Conservation (phyloP, 2,113 vertebrate genomes). For the Oncorhynchus clarkii region DNA sequence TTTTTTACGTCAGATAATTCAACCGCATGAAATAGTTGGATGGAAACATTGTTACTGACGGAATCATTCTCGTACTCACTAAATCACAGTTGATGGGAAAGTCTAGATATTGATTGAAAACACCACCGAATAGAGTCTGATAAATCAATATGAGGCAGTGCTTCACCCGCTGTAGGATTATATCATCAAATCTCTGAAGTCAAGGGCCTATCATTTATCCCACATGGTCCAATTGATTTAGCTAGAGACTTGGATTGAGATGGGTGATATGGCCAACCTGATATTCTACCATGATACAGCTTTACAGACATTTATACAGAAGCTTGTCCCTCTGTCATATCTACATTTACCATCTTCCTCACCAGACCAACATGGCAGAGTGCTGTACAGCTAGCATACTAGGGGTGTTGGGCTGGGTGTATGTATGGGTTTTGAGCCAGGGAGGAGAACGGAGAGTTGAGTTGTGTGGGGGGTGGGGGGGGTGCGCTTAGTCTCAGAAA, state of each 20-base stretch:
- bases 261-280: not conserved
- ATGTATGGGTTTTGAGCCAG: not conserved
- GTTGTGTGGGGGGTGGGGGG: not conserved
- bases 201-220: not conserved
- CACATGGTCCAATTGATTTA: not conserved
- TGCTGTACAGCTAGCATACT: not conserved
- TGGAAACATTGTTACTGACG: too few relatives aligned
- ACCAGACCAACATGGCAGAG: not conserved
- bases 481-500: not conserved
- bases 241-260: not conserved
- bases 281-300: not conserved
- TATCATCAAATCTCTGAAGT: not conserved
- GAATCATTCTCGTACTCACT: too few relatives aligned
- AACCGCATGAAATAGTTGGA: too few relatives aligned
- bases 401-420: slow-evolving; percentile 1
- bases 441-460: too few relatives aligned
- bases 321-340: not conserved
- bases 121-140: not conserved
- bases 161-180: not conserved
- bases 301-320: not conserved
- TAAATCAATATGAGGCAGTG: not conserved
- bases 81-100: not conserved
- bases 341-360: not conserved
- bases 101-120: not conserved
- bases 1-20: too few relatives aligned